Conservation (phyloP, 1,140 invertebrate species). For the Globodera rostochiensis region DNA sequence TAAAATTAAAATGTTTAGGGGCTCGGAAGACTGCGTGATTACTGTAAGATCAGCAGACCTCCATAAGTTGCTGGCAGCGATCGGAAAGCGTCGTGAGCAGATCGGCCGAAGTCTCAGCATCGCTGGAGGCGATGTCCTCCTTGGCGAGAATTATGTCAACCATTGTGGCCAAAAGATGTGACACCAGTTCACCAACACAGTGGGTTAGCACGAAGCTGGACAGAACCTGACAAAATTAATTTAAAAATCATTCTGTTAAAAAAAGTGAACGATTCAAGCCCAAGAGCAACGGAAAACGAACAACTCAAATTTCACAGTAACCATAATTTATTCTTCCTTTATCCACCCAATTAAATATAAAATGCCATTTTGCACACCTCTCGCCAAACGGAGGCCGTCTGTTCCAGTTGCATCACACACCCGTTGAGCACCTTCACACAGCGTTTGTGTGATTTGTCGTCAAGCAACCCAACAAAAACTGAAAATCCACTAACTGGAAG, state of each 20-base stretch:
- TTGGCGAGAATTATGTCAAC: slow-evolving; percentile 35
- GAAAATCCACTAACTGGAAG: neutral
- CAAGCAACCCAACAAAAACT: slow-evolving; percentile 30
- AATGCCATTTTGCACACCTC: slow-evolving; percentile 9
- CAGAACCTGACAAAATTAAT: slow-evolving; percentile 34
- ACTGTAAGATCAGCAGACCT: neutral
- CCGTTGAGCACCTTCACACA: slow-evolving; percentile 38
- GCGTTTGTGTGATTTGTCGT: slow-evolving; percentile 30
- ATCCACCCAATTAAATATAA: too few species aligned
- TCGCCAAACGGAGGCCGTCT: slow-evolving; percentile 41
- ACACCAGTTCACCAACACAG: slow-evolving; percentile 36
- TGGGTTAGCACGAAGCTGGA: slow-evolving; percentile 40
- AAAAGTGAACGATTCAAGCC: too few species aligned
- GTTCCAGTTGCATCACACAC: slow-evolving; percentile 47
- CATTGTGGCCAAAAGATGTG: slow-evolving; percentile 42
- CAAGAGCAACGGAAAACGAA: too few species aligned
- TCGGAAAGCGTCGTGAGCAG: slow-evolving; percentile 23
- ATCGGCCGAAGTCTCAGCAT: slow-evolving; percentile 39
- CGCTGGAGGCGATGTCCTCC: slow-evolving; percentile 42
- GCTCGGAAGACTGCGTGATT: neutral
- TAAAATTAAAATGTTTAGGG: neutral
- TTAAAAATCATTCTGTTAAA: too few species aligned
- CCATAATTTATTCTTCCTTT: too few species aligned
- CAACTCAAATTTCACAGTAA: too few species aligned
- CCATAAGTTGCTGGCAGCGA: slow-evolving; percentile 11